Evolutionary conservation across 1,140 invertebrate species (phyloP).

Genomic region (Zaprionus gabonicus): DNA sequence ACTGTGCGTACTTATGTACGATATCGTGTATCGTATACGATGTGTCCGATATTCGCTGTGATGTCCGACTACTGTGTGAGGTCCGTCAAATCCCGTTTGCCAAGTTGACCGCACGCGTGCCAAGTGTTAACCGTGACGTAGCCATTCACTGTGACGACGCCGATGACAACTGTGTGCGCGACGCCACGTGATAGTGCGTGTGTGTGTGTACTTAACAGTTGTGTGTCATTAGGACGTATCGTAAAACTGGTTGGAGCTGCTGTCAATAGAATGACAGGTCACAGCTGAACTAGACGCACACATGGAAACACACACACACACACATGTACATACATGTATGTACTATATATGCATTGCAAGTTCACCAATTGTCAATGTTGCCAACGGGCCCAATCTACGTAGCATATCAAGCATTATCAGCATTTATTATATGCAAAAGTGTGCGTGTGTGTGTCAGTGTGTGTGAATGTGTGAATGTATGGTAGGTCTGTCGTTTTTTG

Average conservation of each 20-base stretch:
- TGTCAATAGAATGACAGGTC: constrained; percentile 18
- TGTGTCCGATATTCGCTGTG: not conserved
- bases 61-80: constrained; percentile 12
- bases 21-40: not conserved
- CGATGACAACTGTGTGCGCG: constrained; percentile 17
- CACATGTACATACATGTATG: not conserved
- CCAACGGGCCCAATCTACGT: constrained; percentile 48
- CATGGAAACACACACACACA: not conserved
- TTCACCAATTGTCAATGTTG: constrained; percentile 41
- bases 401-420: constrained; percentile 47
- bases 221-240: constrained; percentile 46
- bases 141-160: constrained; percentile 22
- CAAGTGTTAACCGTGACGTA: constrained; percentile 53
- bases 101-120: constrained; percentile 23
- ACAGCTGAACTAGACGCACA: not conserved
- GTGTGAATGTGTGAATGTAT: constrained; percentile 3
- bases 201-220: constrained; percentile 26
- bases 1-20: constrained; percentile 32
- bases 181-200: not conserved
- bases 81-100: constrained; percentile 3
- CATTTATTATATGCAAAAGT: constrained; percentile 12
- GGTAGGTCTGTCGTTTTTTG: not conserved
- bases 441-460: not conserved
- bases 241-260: constrained; percentile 36
- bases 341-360: constrained; percentile 46